Evolutionary conservation across 2,888 invertebrate species (phyloP), one percentile per base, ranked within the genome.

Genomic region (Gisinianus flammeolus): DNA sequence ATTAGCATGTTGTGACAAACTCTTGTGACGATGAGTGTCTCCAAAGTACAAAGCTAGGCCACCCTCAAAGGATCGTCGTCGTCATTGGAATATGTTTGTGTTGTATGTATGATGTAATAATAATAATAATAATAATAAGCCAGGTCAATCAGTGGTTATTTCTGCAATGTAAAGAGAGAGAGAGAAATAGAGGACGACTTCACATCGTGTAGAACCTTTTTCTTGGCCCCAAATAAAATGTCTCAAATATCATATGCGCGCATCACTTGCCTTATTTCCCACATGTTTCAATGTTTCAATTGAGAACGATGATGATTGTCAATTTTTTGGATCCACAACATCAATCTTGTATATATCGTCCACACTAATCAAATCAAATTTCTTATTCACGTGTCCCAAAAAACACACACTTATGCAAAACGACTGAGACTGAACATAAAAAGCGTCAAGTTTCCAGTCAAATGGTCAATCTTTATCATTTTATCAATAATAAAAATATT

Each of bases 91-190:
- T 26, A n/a, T 58, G 24, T 58, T 44, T 44, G 44, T 44, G 44
- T 44, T 44, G 44, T 16, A 6, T 24, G 54, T 54, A 56, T 71
- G 26, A 54, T 71, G 31, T 56, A 58, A 72, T n/a, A n/a, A n/a
- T n/a, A n/a, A n/a, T n/a, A n/a, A n/a, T n/a, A n/a, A n/a, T n/a
- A n/a, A n/a, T n/a, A n/a, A n/a, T 58, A 72, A 58, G 58, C 58
- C 58, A 72, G 58, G 72, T 72, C 72, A 72, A 72, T 72, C 54
- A 58, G 72, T 56, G 30, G 72, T 70, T 72, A 19, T 30, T 35
- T 19, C 6, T 33, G 8, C 4, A 26, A 26, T 64, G 28, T 64
- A 64, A 4, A 62, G 26, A 62, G 26, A 19, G 22, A 2, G 44
- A 44, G 2, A 19, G 6, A 19, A 1, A 44, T 19, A 6, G 8